Base-by-base conservation (phyloP, 23 tunicate species). In the Halocynthia aurantium region DNA sequence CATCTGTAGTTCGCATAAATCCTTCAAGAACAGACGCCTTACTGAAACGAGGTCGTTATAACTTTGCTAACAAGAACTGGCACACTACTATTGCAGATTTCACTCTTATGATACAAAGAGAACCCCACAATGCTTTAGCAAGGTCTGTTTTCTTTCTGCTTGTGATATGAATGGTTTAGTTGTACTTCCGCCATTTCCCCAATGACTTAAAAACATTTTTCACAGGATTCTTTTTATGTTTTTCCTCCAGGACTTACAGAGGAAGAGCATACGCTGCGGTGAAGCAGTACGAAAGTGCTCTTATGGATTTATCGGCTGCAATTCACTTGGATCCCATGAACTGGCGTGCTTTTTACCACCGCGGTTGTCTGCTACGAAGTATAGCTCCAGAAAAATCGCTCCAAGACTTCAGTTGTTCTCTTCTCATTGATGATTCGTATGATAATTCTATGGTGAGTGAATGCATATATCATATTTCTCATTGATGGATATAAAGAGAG, bases 231-330 rank as follows among this genome's bases (percentile, higher is more conserved):
- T 58, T 4, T 1, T 58, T 13, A 72, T 44, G 1, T 51, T n/a
- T 20, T 74, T 76, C 1, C n/a, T 44, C 8, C 77, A 92, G 98
- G 58, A 78, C 85, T 8, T 92, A 81, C 77, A 55, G 98, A 51
- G 98, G 87, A 6, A 67, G 83, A 52, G 98, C 98, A 15, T 92
- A 82, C 71, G 88, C 85, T 10, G 82, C 67, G 5, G 44, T 86
- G 79, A 85, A 76, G 19, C 84, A 83, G 50, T 62, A 73, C 72
- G 83, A 82, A 61, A 79, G 70, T 18, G 85, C 98, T 11, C 58
- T 92, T 55, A 57, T 62, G 52, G 98, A 92, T 63, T 86, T 92
- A 77, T 92, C 98, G 51, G 98, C 98, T 10, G 83, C 98, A 9
- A 86, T 92, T 52, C 98, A 92, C 62, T 80, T 86, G 50, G 92